Percentiles rank a stretch among this genome's conserved stretches.
These are phyloP conservation scores for Hypselothyrea guttata DNA, from an alignment of 2,888 invertebrate genomes.

Conservation along the genomic window DNA sequence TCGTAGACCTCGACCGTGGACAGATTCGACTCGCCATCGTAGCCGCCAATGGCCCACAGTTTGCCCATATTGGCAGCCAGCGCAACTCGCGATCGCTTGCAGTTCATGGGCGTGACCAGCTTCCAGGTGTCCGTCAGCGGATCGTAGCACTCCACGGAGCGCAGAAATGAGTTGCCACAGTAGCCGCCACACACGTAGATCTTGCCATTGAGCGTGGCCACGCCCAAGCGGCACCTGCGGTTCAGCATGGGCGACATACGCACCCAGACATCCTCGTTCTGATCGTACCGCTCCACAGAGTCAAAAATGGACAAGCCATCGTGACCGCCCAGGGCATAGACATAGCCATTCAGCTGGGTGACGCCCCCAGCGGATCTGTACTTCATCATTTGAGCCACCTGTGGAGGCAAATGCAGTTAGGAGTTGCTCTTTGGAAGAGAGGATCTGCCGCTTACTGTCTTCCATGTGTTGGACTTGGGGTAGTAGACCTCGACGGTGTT, in stretches of 20 bases:
- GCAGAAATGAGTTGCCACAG: conserved; percentile 91
- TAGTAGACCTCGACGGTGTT: conserved; percentile 91
- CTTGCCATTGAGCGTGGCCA: conserved; percentile 90
- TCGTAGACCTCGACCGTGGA: conserved; percentile 93
- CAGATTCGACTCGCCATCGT: conserved; percentile 90
- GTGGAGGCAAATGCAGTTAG: background rate
- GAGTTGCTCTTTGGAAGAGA: background rate
- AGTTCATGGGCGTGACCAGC: conserved; percentile 90
- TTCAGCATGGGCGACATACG: conserved; percentile 90
- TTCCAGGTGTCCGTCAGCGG: conserved; percentile 90
- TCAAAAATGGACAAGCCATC: conserved; percentile 94
- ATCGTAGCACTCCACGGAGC: conserved; percentile 91
- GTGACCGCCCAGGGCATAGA: conserved; percentile 93
- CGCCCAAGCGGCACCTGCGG: conserved; percentile 91
- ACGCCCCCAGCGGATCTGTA: conserved; percentile 88
- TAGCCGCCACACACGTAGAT: conserved; percentile 93
- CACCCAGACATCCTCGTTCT: conserved; percentile 88
- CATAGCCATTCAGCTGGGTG: conserved; percentile 86
- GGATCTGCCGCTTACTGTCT: conserved; percentile 85
- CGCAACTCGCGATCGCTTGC: conserved; percentile 91
- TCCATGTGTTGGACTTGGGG: conserved; percentile 89
- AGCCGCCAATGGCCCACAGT: conserved; percentile 90
- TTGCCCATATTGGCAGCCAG: conserved; percentile 92
- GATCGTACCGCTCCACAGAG: conserved; percentile 92
- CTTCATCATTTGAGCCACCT: conserved; percentile 83